Evolutionary conservation across 2,113 vertebrate species (phyloP).

Genomic region (Melanocharis versteri): DNA sequence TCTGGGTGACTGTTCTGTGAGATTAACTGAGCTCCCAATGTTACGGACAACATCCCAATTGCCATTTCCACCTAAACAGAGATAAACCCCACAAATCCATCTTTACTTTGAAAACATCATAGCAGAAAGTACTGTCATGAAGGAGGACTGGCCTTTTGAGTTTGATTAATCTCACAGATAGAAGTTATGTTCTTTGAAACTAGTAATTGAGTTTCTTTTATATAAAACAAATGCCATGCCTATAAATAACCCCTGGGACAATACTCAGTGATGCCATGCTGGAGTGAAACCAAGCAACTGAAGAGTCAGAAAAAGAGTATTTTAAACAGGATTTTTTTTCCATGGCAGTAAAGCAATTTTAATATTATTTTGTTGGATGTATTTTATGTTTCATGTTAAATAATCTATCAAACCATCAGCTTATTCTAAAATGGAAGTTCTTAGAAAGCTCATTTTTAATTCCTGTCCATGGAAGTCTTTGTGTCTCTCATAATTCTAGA

Average conservation of each 20-base stretch:
- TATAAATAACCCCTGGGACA: conserved; percentile 24
- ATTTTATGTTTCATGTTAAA: background rate
- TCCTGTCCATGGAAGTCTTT: background rate
- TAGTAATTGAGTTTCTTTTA: conserved; percentile 16
- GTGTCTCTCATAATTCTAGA: background rate
- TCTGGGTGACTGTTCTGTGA: background rate
- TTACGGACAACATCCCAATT: background rate
- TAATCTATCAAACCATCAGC: background rate
- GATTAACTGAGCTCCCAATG: background rate
- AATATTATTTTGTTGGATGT: background rate
- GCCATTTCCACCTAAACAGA: background rate
- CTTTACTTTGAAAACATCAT: background rate
- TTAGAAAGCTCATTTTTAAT: background rate
- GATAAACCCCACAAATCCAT: background rate
- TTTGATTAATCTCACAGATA: background rate
- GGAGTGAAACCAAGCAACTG: background rate
- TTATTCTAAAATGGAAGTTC: background rate
- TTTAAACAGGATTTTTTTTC: background rate
- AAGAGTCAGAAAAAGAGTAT: background rate
- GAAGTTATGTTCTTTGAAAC: conserved; percentile 8
- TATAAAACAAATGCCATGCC: background rate
- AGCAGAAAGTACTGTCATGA: background rate
- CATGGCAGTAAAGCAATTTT: background rate
- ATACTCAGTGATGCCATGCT: background rate
- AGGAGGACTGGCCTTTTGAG: background rate